Evolutionary conservation across 2,797 vertebrate species (phyloP), one percentile per base, ranked within the genome.

Genomic region (Squalus acanthias): DNA sequence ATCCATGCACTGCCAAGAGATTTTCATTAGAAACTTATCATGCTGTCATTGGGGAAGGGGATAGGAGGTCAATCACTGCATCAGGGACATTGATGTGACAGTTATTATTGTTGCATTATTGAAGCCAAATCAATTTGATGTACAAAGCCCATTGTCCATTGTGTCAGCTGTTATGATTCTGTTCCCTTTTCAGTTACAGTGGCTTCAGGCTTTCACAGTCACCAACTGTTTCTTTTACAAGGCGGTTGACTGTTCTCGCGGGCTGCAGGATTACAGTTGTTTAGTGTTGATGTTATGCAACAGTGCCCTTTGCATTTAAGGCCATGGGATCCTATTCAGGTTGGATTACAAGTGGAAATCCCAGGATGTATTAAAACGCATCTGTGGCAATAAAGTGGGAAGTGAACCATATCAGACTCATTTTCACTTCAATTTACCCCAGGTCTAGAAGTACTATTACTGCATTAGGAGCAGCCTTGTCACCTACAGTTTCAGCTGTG

Each of bases 341-440:
- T 33, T 76, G 26, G 46, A 33, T 74, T 33, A 76, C 53, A 53
- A 74, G 50, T 76, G 70, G 1, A 76, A 74, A 76, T 76, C 50
- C 72, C 70, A 76, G 46, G 70, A n/a, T 95, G 70, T 60, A 17
- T 22, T 50, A 15, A 95, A 76, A 95, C n/a, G 24, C 29, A 91
- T 29, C 53, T 91, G 63, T 93, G 70, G 39, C 24, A 53, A 13
- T 95, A 95, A 29, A 95, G 2, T 95, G 29, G 15, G 50, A 95
- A 57, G 63, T 69, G 65, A 93, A 93, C 65, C 63, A 69, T 93
- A 69, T 46, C 91, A 46, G 63, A 93, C 8, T 93, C n/a, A 69
- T 93, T 93, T 39, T 69, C 91, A 69, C 65, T 93, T 93, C 67
- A 69, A 69, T 93, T 93, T 93, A 91, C 29, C 57, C 33, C 88